These are phyloP conservation scores for Aphelenchoides fujianensis DNA, from an alignment of 1,140 invertebrate genomes.

Conservation along the genomic window DNA sequence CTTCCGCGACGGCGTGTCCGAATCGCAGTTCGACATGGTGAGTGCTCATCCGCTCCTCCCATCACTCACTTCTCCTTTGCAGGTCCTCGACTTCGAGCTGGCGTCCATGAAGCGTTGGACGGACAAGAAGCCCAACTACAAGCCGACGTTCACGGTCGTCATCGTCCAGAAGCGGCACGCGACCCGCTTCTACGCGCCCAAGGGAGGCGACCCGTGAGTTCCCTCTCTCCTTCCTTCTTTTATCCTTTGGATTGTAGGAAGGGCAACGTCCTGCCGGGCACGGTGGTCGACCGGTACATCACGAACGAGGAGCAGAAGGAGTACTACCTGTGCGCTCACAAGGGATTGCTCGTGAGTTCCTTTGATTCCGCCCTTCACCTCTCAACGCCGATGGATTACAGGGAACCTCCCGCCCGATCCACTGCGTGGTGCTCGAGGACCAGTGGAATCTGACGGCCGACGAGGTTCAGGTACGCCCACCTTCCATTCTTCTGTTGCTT, in stretches of 20 bases:
- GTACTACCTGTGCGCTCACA: conserved; percentile 35
- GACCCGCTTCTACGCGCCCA: conserved; percentile 36
- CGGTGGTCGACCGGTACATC: conserved; percentile 36
- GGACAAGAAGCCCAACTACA: background rate
- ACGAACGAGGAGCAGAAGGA: conserved; percentile 24
- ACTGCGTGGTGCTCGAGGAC: conserved; percentile 79
- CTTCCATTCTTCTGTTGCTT: too few relatives aligned
- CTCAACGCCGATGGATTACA: conserved; percentile 66
- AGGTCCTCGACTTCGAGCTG: conserved; percentile 31
- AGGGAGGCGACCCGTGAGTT: conserved; percentile 15
- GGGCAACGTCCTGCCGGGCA: conserved; percentile 36
- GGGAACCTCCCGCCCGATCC: conserved; percentile 80
- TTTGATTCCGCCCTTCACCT: too few relatives aligned
- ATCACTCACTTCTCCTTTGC: too few relatives aligned
- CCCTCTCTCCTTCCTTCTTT: background rate
- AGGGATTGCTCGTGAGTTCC: conserved; percentile 32
- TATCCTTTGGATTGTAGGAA: conserved; percentile 25
- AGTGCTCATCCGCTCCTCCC: too few relatives aligned
- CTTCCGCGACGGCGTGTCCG: conserved; percentile 81
- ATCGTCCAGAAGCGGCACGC: conserved; percentile 35
- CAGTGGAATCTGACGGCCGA: conserved; percentile 73
- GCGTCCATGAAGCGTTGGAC: background rate
- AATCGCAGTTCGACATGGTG: conserved; percentile 76
- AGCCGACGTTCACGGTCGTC: conserved; percentile 29
- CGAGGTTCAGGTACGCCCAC: conserved; percentile 74